Base-by-base conservation (phyloP, 1,140 invertebrate genomes). In the Pemphigus obesinymphae region DNA sequence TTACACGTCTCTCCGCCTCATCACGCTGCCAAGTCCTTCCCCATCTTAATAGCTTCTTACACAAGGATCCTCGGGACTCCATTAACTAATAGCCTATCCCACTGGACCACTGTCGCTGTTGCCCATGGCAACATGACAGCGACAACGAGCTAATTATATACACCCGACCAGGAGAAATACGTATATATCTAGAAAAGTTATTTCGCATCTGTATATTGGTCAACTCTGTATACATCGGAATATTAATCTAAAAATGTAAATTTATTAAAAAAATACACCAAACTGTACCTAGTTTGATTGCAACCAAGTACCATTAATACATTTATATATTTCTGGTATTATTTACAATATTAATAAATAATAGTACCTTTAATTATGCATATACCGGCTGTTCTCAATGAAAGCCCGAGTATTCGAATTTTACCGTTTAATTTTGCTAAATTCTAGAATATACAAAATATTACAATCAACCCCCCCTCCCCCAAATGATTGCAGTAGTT, bases 71-170 rank as follows among this genome's bases (percentile, higher is more conserved):
- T 58, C 26, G 17, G 37, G 31, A 80, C 50, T 61, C 76, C 76
- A 80, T 80, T 80, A 80, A 80, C 76, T 80, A 80, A 80, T 80
- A 80, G 55, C 55, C 76, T 40, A 31, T 61, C 76, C 76, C 34
- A 26, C 37, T 45, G 34, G 37, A 61, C 53, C 23, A 17, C 34
- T 29, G 37, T 58, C 29, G 45, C 34, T 11, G 76, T 80, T 58
- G 55, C 55, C 76, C 76, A 2, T 61, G 10, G 76, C 76, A 80
- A 80, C 76, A 17, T 48, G 34, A 37, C 37, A 45, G 8, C 55
- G n/a, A 80, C 34, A 63, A 31, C 43, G 68, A 15, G 66, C 17
- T 73, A n/a, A 73, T 73, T 73, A 13, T 73, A 31, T 50, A 50
- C 31, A 26, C 7, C 37, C n/a, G 13, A 45, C 23, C 17, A 37